Conservation (phyloP, 2,888 invertebrate genomes). For the Dolomedes plantarius region DNA sequence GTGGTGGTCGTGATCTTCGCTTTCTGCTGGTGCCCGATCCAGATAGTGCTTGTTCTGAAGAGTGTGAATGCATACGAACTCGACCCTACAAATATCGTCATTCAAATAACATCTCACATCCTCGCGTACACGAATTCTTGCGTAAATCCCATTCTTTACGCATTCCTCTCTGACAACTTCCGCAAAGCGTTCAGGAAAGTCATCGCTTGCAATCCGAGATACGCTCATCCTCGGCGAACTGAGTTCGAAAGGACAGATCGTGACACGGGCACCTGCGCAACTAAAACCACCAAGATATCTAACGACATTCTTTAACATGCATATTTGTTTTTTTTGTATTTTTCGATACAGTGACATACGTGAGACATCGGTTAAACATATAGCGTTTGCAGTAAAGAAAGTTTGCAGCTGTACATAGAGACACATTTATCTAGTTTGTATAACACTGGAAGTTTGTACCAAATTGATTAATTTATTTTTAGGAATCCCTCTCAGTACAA, state of each 20-base stretch:
- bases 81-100: conserved; percentile 76
- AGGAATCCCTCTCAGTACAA: not conserved
- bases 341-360: not conserved
- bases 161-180: conserved; percentile 95
- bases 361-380: not conserved
- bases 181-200: conserved; percentile 87
- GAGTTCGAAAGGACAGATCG: conserved; percentile 51
- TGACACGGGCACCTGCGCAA: conserved; percentile 56
- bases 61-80: conserved; percentile 85
- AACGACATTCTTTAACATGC: conserved; percentile 65
- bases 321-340: not conserved
- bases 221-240: conserved; percentile 23
- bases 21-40: conserved; percentile 95
- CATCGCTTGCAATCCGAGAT: conserved; percentile 69
- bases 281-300: conserved; percentile 62
- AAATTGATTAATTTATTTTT: not conserved
- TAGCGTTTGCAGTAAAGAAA: not conserved
- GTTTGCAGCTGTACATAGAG: not conserved
- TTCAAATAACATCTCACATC: conserved; percentile 76
- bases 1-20: conserved; percentile 94
- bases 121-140: conserved; percentile 94
- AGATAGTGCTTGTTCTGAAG: conserved; percentile 87
- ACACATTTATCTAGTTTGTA: not conserved
- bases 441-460: not conserved
- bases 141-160: conserved; percentile 95